Conservation (phyloP, 2,113 vertebrate species). For the Ceratotherium simum region DNA sequence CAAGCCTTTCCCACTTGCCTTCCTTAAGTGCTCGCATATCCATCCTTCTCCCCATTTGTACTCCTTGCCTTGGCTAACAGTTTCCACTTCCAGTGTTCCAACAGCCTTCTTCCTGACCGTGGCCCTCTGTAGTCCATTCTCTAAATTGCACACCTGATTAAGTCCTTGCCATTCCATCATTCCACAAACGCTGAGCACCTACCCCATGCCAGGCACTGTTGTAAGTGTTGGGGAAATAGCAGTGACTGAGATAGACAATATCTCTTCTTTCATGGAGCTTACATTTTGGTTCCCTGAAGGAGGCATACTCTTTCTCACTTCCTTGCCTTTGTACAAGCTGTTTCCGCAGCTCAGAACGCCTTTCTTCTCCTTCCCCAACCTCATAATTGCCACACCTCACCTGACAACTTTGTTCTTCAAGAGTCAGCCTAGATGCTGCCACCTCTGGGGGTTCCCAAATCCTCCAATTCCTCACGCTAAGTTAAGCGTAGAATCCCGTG, state of each 20-base stretch:
- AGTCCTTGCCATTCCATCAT: background rate
- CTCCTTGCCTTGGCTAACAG: background rate
- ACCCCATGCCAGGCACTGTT: background rate
- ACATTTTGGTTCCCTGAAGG: background rate
- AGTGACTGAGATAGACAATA: background rate
- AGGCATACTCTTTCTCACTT: background rate
- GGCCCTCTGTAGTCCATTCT: background rate
- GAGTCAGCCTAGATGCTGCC: background rate
- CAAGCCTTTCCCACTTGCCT: background rate
- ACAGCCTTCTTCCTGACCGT: background rate
- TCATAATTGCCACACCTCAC: background rate
- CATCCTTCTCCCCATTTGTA: background rate
- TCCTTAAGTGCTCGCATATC: background rate
- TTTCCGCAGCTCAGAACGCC: background rate
- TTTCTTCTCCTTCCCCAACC: background rate
- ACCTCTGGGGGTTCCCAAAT: background rate
- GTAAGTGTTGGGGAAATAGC: background rate
- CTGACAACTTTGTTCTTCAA: constrained; percentile 10
- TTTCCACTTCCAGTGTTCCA: background rate
- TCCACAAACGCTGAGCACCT: background rate
- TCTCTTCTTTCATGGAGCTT: background rate
- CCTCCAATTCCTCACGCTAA: background rate
- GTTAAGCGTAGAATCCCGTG: background rate
- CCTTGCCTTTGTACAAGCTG: background rate
- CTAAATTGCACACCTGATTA: background rate